These are phyloP conservation scores for Encarsia formosa DNA, from an alignment of 2,888 invertebrate genomes.

Conservation along the genomic window DNA sequence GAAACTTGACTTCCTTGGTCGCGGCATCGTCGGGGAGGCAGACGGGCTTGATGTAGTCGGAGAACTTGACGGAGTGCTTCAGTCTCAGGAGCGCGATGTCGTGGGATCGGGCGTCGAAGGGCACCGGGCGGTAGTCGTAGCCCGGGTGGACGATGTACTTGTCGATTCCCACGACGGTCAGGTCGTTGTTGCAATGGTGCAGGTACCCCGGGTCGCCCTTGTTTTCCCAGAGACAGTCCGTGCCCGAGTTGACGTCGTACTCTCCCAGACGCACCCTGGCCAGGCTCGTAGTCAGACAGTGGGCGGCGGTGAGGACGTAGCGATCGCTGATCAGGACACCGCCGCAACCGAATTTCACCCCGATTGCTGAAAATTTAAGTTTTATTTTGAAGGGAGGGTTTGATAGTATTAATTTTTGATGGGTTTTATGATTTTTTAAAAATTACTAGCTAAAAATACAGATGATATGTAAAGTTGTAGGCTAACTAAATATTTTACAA, in stretches of 20 bases:
- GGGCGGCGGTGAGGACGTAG: slow-evolving; percentile 12
- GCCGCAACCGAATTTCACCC: slow-evolving; percentile 5
- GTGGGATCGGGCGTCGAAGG: not conserved
- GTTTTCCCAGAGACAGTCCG: not conserved
- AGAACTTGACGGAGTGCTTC: not conserved
- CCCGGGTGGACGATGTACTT: slow-evolving; percentile 3
- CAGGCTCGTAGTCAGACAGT: not conserved
- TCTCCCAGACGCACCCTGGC: slow-evolving; percentile 7
- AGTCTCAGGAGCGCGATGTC: slow-evolving; percentile 6
- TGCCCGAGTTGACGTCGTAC: not conserved
- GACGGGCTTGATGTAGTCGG: not conserved
- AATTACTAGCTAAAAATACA: not conserved
- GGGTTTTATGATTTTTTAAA: too few relatives aligned
- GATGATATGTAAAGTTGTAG: not conserved
- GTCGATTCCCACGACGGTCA: not conserved
- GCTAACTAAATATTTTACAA: too few relatives aligned
- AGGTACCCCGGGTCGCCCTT: not conserved
- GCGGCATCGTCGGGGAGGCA: not conserved
- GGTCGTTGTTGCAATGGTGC: not conserved
- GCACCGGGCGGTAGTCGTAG: not conserved
- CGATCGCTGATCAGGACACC: slow-evolving; percentile 13
- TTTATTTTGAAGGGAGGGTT: too few relatives aligned
- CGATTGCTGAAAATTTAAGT: not conserved
- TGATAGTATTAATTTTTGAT: too few relatives aligned
- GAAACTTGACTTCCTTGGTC: not conserved